phyloP scores from a whole-genome alignment of 2,888 invertebrate genomes.

The Apamea monoglypha region DNA sequence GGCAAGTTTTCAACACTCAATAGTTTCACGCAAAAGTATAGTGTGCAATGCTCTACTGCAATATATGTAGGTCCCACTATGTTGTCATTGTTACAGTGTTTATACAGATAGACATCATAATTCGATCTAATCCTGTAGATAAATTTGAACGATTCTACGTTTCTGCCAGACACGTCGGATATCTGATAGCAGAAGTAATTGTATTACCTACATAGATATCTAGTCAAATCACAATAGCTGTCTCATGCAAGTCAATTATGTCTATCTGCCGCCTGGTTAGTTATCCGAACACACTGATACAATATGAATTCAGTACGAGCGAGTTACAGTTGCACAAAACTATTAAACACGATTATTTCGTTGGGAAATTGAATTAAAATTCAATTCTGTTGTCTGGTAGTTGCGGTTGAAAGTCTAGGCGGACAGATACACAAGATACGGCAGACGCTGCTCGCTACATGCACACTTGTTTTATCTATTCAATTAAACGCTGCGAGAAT shows the following conservation, averaged over 20 bases:
- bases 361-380: constrained; percentile 81
- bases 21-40: constrained; percentile 68
- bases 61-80: constrained; percentile 77
- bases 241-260: constrained; percentile 89
- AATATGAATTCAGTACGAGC: constrained; percentile 84
- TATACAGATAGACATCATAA: constrained; percentile 42
- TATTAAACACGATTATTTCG: constrained; percentile 83
- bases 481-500: constrained; percentile 54
- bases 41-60: constrained; percentile 71
- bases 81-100: constrained; percentile 48
- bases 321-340: constrained; percentile 81
- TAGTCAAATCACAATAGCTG: constrained; percentile 85
- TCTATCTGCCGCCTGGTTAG: constrained; percentile 87
- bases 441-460: constrained; percentile 57
- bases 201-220: constrained; percentile 71
- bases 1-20: constrained; percentile 80
- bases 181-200: constrained; percentile 68
- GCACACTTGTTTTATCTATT: constrained; percentile 63
- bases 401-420: constrained; percentile 65
- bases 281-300: constrained; percentile 83
- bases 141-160: constrained; percentile 43
- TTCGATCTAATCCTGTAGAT: constrained; percentile 41
- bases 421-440: constrained; percentile 52
- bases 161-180: constrained; percentile 46
- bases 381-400: constrained; percentile 77